These are phyloP conservation scores for Leptosomus discolor DNA, from an alignment of 2,113 vertebrate species.

Conservation along the genomic window DNA sequence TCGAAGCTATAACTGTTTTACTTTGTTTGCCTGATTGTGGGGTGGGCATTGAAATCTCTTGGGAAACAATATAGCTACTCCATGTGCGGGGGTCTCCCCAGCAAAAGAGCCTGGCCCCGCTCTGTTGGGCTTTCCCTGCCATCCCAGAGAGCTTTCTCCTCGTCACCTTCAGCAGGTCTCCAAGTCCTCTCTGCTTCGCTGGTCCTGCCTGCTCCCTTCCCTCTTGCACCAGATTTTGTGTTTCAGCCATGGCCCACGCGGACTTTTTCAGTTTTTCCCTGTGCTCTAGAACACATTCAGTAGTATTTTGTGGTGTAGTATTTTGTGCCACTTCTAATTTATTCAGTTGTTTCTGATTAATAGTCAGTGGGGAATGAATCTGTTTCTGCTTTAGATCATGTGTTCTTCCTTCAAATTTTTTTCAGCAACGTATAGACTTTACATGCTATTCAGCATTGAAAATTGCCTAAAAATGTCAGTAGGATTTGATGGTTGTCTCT, in stretches of 20 bases:
- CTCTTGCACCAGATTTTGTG: background rate
- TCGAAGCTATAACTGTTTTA: background rate
- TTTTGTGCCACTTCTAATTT: background rate
- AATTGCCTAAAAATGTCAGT: background rate
- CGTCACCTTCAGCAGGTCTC: background rate
- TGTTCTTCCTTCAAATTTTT: background rate
- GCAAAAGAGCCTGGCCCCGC: rapidly evolving
- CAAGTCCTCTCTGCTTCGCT: background rate
- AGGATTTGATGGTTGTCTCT: background rate
- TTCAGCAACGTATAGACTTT: background rate
- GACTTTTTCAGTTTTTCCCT: background rate
- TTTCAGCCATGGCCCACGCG: rapidly evolving
- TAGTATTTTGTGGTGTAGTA: background rate
- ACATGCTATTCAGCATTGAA: background rate
- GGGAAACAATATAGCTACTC: background rate
- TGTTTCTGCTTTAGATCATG: background rate
- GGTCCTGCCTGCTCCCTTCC: background rate
- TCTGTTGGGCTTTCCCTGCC: background rate
- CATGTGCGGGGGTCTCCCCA: background rate
- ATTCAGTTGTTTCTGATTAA: background rate
- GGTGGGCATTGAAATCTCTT: background rate
- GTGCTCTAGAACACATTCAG: background rate
- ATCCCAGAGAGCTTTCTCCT: rapidly evolving
- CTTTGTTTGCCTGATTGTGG: background rate
- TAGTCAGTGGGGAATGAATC: background rate